A percentile compares a stretch with the other conserved stretches of the same genome.
These are phyloP conservation scores for Octopus sinensis DNA, from an alignment of 1,140 invertebrate species.

Conservation along the genomic window DNA sequence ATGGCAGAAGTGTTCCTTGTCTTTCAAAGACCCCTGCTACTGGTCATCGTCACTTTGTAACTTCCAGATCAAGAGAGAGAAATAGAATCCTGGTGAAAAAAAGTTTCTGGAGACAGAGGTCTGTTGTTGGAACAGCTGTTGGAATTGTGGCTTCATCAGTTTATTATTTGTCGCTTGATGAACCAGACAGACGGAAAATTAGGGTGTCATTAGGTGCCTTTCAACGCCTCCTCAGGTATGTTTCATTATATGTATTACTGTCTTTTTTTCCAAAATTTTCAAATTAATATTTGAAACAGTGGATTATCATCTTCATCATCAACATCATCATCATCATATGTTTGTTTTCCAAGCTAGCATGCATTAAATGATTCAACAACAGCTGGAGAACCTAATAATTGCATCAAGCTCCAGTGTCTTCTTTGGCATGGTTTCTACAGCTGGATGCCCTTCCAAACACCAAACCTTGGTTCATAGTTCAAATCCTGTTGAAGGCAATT, in stretches of 20 bases:
- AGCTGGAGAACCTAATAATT: not conserved
- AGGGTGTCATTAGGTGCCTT: conserved; percentile 52
- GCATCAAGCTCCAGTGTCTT: not conserved
- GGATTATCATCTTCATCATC: not conserved
- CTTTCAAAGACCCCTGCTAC: too few species aligned
- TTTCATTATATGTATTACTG: conserved; percentile 15
- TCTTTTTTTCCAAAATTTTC: not conserved
- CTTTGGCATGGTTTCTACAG: not conserved
- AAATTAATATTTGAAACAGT: not conserved
- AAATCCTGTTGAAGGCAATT: too few species aligned
- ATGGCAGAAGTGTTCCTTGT: too few species aligned
- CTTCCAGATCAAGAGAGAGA: too few species aligned
- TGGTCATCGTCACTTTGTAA: too few species aligned
- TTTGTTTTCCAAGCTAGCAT: not conserved
- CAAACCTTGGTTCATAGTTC: too few species aligned
- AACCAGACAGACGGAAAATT: conserved; percentile 47
- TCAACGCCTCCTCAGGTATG: conserved; percentile 54
- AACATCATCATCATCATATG: not conserved
- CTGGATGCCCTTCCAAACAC: too few species aligned
- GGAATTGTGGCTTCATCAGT: conserved; percentile 8
- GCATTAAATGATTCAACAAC: not conserved
- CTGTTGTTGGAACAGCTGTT: too few species aligned
- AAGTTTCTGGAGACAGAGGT: too few species aligned
- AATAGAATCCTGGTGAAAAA: too few species aligned
- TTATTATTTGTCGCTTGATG: conserved; percentile 32